Evolutionary conservation across 2,888 invertebrate genomes (phyloP), one percentile per base, ranked within the genome.

Genomic region (Ochropleura leucogaster): DNA sequence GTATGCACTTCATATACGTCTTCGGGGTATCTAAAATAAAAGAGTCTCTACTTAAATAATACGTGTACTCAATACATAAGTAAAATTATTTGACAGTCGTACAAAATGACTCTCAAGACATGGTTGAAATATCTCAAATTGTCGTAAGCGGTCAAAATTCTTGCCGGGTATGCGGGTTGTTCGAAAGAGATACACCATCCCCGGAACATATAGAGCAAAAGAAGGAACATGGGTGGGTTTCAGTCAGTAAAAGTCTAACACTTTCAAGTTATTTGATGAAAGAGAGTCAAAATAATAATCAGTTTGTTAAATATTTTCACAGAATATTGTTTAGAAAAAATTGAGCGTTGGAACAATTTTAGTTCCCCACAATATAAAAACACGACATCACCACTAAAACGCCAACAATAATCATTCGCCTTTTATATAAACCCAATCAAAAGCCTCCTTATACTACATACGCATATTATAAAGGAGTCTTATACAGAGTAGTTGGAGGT

Each of bases 401-500:
- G 40, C 57, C 40, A 42, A 51, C 72, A 77, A 47, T 79, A 74
- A 72, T 62, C 51, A 51, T 70, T 55, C 66, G 59, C 30, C 12
- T 64, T 59, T 59, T 76, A 65, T 53, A 75, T 14, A 76, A 80
- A 85, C 83, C 75, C 85, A 87, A 87, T 87, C 88, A 86, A 80
- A 86, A 68, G 78, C 69, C 68, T 30, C 20, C 72, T 81, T 80
- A 76, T 40, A 68, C 65, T 80, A 86, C 68, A 79, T 87, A 88
- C 86, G 88, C 63, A 90, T 90, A 90, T 91, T 90, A 89, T 86
- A 86, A 82, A 82, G 71, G 88, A 82, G 89, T 85, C 88, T 91
- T 84, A 84, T 86, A 83, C 72, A 82, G 84, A 90, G 62, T 90
- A 92, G 92, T 91, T 92, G 91, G 90, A 90, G 90, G 89, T 88